These are phyloP conservation scores for Coracias cyanogaster DNA, from an alignment of 2,797 vertebrate genomes.

Conservation along the genomic window DNA sequence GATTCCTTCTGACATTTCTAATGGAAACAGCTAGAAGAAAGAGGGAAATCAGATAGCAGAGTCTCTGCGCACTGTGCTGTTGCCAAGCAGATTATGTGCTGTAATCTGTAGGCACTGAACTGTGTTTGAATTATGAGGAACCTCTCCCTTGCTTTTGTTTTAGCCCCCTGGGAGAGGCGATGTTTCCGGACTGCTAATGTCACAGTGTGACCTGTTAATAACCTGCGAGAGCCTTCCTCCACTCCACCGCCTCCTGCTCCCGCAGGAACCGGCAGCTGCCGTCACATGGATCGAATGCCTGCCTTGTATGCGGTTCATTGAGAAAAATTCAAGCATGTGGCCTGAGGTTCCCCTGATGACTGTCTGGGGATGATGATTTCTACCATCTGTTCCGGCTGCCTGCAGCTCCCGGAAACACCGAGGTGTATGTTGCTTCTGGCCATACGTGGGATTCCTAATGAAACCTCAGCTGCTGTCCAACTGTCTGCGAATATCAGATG, in stretches of 20 bases:
- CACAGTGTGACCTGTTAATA: slow-evolving; percentile 69
- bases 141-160: slow-evolving; percentile 59
- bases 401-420: slow-evolving; percentile 34
- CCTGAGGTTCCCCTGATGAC: slow-evolving; percentile 58
- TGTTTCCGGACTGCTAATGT: slow-evolving; percentile 74
- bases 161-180: slow-evolving; percentile 57
- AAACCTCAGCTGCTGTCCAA: slow-evolving; percentile 71
- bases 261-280: slow-evolving; percentile 32
- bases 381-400: slow-evolving; percentile 58
- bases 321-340: slow-evolving; percentile 71
- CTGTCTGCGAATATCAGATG: slow-evolving; percentile 49
- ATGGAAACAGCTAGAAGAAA: slow-evolving; percentile 50
- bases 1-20: slow-evolving; percentile 48
- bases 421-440: slow-evolving; percentile 70
- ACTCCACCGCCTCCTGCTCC: not conserved
- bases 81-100: slow-evolving; percentile 85
- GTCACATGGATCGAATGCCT: slow-evolving; percentile 28
- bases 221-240: slow-evolving; percentile 44
- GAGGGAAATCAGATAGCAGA: slow-evolving; percentile 27
- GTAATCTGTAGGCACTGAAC: slow-evolving; percentile 80
- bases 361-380: slow-evolving; percentile 69
- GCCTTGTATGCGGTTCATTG: slow-evolving; percentile 45
- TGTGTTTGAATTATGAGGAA: slow-evolving; percentile 72
- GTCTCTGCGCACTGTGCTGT: slow-evolving; percentile 59
- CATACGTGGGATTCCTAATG: slow-evolving; percentile 74